Percentiles rank a stretch among this genome's conserved stretches.
phyloP scores from a whole-genome alignment of 2,888 invertebrate genomes.

The Phlogophora meticulosa region DNA sequence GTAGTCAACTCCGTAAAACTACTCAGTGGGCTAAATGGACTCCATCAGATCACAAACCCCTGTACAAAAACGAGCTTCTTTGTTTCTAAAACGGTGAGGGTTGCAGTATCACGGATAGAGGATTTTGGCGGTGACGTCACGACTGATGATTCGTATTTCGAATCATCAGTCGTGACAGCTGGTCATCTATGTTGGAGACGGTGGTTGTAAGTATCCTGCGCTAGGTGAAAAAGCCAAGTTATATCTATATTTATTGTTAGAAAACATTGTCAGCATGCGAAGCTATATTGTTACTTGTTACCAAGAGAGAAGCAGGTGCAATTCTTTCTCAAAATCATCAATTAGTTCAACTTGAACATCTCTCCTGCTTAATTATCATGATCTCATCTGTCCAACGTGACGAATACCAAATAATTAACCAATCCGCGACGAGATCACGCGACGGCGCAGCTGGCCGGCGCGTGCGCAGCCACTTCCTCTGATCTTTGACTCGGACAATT shows the following conservation, averaged over 20 bases:
- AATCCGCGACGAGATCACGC: conserved; percentile 52
- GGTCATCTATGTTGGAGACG: no score
- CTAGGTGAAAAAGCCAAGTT: neutral
- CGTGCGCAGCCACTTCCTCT: conserved; percentile 89
- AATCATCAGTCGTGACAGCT: no score
- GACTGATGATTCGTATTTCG: no score
- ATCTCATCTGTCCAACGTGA: conserved; percentile 68
- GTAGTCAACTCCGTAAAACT: no score
- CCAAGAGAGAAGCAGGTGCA: neutral
- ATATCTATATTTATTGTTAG: neutral
- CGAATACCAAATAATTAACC: conserved; percentile 76
- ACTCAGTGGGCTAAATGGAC: no score
- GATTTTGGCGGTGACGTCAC: no score
- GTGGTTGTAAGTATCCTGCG: no score
- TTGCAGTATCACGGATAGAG: no score
- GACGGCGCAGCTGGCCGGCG: conserved; percentile 67
- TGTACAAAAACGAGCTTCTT: no score
- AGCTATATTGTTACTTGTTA: neutral
- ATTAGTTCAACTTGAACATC: conserved; percentile 28
- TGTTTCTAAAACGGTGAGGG: no score
- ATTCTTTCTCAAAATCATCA: neutral
- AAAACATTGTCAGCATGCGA: neutral
- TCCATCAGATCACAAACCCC: no score
- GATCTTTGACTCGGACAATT: conserved; percentile 90
- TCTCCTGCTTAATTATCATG: conserved; percentile 57